Evolutionary conservation across 2,888 invertebrate species (phyloP), one percentile per base, ranked within the genome.

Genomic region (Dicranocentrus wangi): DNA sequence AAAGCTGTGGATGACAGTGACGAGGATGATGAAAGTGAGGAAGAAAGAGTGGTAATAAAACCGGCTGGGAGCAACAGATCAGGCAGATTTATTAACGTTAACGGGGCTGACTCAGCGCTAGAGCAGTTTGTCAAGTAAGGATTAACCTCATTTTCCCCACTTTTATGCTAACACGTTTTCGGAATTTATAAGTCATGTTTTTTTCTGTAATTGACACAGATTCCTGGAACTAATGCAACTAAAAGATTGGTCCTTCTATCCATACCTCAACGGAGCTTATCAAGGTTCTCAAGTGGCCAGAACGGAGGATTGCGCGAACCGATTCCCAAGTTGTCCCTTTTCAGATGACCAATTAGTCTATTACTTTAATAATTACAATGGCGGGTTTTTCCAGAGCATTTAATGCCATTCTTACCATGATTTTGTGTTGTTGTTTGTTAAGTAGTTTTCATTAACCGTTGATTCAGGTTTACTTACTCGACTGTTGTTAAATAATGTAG

Each of bases 351-450:
- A 86, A 60, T 51, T 86, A 1, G 82, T 86, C 15, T 86, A 86
- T 75, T 86, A 86, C 39, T 86, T 86, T 51, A 86, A 86, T 58
- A 86, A 86, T 60, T 86, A 86, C 63, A 86, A 86, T 70, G 85
- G 85, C 19, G 86, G 86, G 43, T 81, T 86, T 25, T 86, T 86
- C 63, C 85, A 85, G 58, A 82, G 82, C 27, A 75, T 86, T 51
- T 75, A 28, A 60, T 5, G 51, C 39, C 39, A 39, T 8, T 13
- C 39, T 13, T 13, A 39, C 7, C 39, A 39, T 39, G 13, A 7
- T 39, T 39, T 13, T 39, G 39, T 7, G 13, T 39, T 39, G 7
- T 39, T 39, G 7, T 39, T 39, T 39, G 39, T 7, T 13, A 39
- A 39, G 13, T 39, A 13, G 8, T 7, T 39, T 13, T 8, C 39